Evolutionary conservation across 2,113 vertebrate genomes (phyloP), one percentile per base, ranked within the genome.

Genomic region (Copsychus sechellarum): DNA sequence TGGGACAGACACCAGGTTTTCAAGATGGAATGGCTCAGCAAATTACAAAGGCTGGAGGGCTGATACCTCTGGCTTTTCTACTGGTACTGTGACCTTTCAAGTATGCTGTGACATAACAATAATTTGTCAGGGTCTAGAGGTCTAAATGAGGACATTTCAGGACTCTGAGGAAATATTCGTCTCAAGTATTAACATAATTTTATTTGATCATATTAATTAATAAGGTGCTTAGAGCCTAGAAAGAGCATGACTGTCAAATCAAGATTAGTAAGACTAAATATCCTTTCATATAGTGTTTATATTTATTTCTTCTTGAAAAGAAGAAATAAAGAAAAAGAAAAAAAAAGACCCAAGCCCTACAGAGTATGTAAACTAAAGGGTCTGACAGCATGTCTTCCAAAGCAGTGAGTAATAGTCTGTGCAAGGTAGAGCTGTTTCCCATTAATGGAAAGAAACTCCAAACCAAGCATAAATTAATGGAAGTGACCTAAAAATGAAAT

Each of bases 371-470:
- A 84, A 40, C 6, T 36, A 47, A 72, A 2, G 2, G 43, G 47
- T 57, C 14, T 82, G 42, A 20, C 45, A 74, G 7, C 8, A 56
- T 57, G 11, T 65, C 19, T 90, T 90, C 33, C 34, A 58, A 73
- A 90, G 36, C 24, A 82, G 5, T 36, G 58, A 86, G 57, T 62
- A 93, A 54, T 33, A 73, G 29, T 50, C 33, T 60, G 14, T 33
- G 10, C 12, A 62, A 91, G 9, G 5, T 50, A 70, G 18, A 71
- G 5, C 15, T 56, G 3, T 17, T 83, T 88, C 26, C 21, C 34
- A 70, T 40, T 43, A 69, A 36, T 5, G 34, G 6, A 4, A 86
- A 71, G 81, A 51, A 4, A 51, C 0, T 8, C 0, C 8, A 38
- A 70, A 56, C 16, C 5, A 50, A 66, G 5, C 20, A 56, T 28